Percentiles rank a stretch among this genome's conserved stretches.
Evolutionary conservation across 2,113 vertebrate genomes (phyloP).

Genomic region (Meleagris gallopavo): DNA sequence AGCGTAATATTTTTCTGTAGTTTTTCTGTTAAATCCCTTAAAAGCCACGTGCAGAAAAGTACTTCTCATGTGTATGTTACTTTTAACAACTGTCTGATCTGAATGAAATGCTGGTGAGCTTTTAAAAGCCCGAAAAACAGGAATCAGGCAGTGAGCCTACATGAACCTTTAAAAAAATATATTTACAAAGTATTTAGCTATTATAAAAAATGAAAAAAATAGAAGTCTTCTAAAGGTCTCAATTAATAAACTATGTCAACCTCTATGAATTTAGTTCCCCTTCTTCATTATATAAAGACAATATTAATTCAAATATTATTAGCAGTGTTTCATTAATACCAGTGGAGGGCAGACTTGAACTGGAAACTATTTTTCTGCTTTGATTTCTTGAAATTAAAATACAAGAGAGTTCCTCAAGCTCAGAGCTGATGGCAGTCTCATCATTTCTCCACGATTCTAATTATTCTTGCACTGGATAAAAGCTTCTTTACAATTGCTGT

Average conservation of each 20-base stretch:
- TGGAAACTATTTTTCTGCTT: constrained; percentile 15
- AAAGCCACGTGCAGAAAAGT: not conserved
- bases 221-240: not conserved
- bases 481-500: constrained; percentile 19
- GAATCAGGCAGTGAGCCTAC: not conserved
- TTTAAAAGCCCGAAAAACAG: not conserved
- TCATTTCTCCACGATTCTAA: not conserved
- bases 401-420: not conserved
- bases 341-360: constrained; percentile 63
- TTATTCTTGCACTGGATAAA: constrained; percentile 32
- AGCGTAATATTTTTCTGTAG: not conserved
- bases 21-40: not conserved
- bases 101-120: not conserved
- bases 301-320: not conserved
- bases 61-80: not conserved
- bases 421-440: not conserved
- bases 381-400: constrained; percentile 2
- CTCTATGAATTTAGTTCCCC: not conserved
- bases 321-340: constrained; percentile 27
- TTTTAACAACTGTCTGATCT: not conserved
- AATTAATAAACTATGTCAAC: not conserved
- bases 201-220: not conserved
- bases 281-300: not conserved
- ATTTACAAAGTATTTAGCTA: not conserved
- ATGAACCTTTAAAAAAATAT: not conserved